Conservation (phyloP, 2,113 vertebrate species). For the Platichthys stellatus region DNA sequence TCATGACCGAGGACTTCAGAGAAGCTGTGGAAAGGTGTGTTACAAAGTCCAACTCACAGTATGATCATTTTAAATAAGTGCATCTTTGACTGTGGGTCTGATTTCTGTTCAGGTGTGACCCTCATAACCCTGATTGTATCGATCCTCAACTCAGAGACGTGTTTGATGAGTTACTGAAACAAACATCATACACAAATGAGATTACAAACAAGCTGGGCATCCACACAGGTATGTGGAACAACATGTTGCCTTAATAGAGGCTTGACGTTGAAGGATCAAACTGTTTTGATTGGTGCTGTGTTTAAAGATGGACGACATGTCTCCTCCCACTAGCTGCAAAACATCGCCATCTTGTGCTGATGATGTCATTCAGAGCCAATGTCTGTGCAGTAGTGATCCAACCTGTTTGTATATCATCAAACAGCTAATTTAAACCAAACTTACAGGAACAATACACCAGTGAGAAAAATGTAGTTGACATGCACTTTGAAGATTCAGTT, state of each 20-base stretch:
- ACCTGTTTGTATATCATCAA: no score
- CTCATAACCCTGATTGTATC: conserved; percentile 7
- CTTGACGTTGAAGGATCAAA: no score
- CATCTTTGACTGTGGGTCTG: background rate
- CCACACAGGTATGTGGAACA: conserved; percentile 40
- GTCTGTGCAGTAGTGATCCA: no score
- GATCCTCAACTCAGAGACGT: conserved; percentile 53
- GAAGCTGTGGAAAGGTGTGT: conserved; percentile 63
- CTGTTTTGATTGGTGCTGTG: no score
- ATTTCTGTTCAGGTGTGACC: background rate
- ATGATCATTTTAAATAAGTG: background rate
- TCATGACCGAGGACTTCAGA: conserved; percentile 69
- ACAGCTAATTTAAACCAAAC: no score
- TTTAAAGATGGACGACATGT: background rate
- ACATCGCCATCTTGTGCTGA: no score
- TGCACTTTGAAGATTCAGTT: no score
- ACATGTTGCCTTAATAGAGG: background rate
- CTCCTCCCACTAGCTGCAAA: no score
- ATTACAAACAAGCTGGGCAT: conserved; percentile 62
- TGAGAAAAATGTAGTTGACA: no score
- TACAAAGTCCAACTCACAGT: background rate
- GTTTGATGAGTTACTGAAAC: conserved; percentile 45
- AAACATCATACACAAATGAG: accelerated
- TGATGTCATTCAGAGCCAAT: no score
- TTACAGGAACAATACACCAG: no score